Evolutionary conservation across 2,113 vertebrate species (phyloP).

Genomic region (Leucosticte australis): DNA sequence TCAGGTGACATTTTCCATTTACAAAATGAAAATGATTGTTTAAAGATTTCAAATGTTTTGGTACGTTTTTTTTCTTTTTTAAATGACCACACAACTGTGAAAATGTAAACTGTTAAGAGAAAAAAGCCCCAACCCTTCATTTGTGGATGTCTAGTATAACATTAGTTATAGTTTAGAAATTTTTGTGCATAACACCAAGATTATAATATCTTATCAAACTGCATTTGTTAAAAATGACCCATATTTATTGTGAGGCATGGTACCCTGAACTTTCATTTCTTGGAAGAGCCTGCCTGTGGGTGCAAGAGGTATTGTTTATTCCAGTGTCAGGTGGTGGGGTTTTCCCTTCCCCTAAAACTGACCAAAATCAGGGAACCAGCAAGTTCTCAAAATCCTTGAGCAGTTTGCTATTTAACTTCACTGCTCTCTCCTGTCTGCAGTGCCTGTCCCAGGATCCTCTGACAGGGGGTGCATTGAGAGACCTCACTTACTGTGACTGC

Average conservation of each 20-base stretch:
- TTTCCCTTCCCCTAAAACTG: background rate
- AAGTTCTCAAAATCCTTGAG: background rate
- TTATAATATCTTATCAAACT: background rate
- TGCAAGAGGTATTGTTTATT: background rate
- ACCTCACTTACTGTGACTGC: background rate
- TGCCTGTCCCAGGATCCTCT: background rate
- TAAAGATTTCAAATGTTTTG: background rate
- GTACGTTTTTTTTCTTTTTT: background rate
- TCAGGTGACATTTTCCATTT: background rate
- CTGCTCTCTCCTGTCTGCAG: background rate
- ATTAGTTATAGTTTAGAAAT: background rate
- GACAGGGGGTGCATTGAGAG: background rate
- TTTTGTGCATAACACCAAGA: background rate
- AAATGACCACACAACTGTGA: background rate
- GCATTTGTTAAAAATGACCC: background rate
- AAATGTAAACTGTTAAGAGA: background rate
- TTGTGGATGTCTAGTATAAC: background rate
- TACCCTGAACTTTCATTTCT: background rate
- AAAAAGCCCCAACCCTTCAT: background rate
- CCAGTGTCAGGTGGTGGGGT: background rate
- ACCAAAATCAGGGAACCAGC: background rate
- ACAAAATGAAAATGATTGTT: background rate
- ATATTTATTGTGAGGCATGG: background rate
- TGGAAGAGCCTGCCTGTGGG: background rate
- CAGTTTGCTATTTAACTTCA: background rate